phyloP scores from a whole-genome alignment of 64 coral and sea anemone species.

The Stichodactyla helianthus region DNA sequence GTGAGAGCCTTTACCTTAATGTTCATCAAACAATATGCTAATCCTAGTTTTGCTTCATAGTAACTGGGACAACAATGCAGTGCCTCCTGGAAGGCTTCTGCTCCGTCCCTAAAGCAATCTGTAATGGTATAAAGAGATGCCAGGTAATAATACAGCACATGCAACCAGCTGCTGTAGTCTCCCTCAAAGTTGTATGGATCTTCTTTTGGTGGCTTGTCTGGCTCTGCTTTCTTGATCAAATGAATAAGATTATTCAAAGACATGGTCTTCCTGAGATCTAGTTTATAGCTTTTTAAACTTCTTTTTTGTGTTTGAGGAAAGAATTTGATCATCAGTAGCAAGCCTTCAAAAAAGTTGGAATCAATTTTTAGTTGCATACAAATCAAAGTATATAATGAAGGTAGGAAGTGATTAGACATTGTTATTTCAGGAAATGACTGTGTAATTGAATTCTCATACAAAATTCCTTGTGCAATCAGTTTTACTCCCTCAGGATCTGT shows the following conservation, averaged over 20 bases:
- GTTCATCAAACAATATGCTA: conserved; percentile 50
- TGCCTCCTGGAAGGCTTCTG: conserved; percentile 60
- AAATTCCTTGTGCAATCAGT: conserved; percentile 38
- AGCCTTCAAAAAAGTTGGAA: conserved; percentile 54
- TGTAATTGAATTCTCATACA: conserved; percentile 52
- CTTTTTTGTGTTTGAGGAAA: not conserved
- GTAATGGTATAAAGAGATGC: conserved; percentile 28
- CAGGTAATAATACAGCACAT: conserved; percentile 45
- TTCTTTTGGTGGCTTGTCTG: conserved; percentile 26
- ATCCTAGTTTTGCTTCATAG: conserved; percentile 54
- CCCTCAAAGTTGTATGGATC: conserved; percentile 35
- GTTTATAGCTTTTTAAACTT: conserved; percentile 10
- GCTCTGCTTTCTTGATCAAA: conserved; percentile 64
- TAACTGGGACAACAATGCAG: conserved; percentile 46
- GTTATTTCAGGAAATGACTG: conserved; percentile 31
- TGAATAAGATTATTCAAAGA: conserved; percentile 50
- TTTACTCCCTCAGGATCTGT: conserved; percentile 54
- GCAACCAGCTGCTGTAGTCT: conserved; percentile 76
- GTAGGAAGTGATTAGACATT: not conserved
- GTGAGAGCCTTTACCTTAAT: not conserved
- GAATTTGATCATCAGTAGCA: conserved; percentile 16
- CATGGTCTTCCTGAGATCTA: conserved; percentile 7
- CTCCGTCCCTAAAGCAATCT: not conserved
- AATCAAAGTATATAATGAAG: not conserved
- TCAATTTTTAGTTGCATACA: not conserved